Percentiles rank a stretch among this genome's conserved stretches.
Conservation (phyloP, 2,113 vertebrate species). For the Tyto alba region DNA sequence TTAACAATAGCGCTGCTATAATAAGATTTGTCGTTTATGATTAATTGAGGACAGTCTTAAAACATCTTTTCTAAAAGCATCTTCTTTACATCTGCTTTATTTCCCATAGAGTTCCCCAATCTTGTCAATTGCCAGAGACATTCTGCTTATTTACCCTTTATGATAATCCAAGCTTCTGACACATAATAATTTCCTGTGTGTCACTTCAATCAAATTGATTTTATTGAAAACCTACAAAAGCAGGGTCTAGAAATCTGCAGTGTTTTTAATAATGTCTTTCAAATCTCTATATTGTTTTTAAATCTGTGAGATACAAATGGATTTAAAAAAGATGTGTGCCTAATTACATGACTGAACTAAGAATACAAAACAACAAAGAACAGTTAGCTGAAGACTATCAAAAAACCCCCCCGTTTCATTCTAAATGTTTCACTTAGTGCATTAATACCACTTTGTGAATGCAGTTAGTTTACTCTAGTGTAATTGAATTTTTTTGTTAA, state of each 20-base stretch:
- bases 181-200: constrained; percentile 57
- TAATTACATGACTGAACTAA: constrained; percentile 49
- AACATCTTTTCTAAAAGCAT: constrained; percentile 47
- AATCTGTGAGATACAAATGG: constrained; percentile 48
- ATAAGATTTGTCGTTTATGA: constrained; percentile 49
- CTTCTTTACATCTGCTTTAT: constrained; percentile 48
- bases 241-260: not conserved
- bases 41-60: constrained; percentile 47
- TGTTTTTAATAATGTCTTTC: constrained; percentile 31
- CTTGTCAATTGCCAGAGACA: constrained; percentile 42
- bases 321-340: constrained; percentile 28
- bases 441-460: constrained; percentile 62
- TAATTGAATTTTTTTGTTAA: constrained; percentile 73
- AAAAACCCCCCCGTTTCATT: constrained; percentile 46
- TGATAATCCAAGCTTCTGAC: constrained; percentile 58
- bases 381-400: constrained; percentile 39
- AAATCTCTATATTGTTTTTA: constrained; percentile 48
- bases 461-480: constrained; percentile 58
- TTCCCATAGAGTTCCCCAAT: constrained; percentile 12
- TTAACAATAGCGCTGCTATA: constrained; percentile 12
- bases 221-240: constrained; percentile 42
- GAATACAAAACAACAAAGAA: constrained; percentile 30
- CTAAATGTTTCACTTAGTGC: constrained; percentile 58
- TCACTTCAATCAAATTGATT: constrained; percentile 64
- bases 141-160: constrained; percentile 65